Conservation (phyloP, 2,113 vertebrate species). For the Vulpes lagopus region DNA sequence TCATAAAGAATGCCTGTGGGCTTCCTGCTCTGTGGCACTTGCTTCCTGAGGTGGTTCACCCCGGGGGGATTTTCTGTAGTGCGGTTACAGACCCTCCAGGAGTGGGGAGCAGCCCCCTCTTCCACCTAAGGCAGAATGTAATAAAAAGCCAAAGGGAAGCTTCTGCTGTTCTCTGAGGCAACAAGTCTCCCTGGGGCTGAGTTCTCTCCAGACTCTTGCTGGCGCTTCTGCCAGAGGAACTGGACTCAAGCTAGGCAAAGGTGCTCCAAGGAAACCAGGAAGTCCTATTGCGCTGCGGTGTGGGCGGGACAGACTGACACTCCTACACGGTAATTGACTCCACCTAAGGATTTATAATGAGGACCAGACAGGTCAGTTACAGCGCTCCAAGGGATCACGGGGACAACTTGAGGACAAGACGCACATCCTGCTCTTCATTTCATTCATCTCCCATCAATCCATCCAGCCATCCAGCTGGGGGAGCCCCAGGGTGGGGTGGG, state of each 20-base stretch:
- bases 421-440: background rate
- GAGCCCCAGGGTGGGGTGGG: too few relatives aligned
- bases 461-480: background rate
- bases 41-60: fast-evolving
- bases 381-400: fast-evolving
- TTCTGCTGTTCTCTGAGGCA: background rate
- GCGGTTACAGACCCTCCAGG: background rate
- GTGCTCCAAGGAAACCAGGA: background rate
- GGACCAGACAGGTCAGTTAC: background rate
- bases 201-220: background rate
- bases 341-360: background rate
- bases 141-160: background rate
- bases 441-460: too few relatives aligned
- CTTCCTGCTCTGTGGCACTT: background rate
- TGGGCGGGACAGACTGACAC: background rate
- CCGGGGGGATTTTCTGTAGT: background rate
- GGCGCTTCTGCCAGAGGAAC: background rate
- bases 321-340: background rate
- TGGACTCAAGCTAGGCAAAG: background rate
- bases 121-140: background rate
- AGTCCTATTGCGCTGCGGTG: background rate
- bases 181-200: background rate
- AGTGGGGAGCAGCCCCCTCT: background rate
- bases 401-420: background rate
- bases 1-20: background rate